Conservation (phyloP, 2,113 vertebrate species). For the Ornithorhynchus anatinus region DNA sequence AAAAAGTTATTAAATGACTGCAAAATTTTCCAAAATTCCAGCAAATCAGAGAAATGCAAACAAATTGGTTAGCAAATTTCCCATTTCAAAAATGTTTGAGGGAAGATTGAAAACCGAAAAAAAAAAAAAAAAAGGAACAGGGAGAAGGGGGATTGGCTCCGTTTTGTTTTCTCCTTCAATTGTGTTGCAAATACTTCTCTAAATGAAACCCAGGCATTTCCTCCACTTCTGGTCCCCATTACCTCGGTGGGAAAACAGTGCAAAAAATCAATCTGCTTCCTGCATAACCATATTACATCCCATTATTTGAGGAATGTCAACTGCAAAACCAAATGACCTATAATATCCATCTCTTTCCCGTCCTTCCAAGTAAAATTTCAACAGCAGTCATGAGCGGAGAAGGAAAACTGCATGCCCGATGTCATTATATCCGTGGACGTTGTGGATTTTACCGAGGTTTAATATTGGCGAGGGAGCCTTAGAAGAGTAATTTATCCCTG, state of each 20-base stretch:
- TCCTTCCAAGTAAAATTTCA: slow-evolving; percentile 50
- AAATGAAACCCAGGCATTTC: slow-evolving; percentile 55
- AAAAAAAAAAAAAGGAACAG: too few species aligned
- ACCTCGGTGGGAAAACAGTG: slow-evolving; percentile 61
- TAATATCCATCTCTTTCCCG: slow-evolving; percentile 45
- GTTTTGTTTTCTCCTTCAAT: slow-evolving; percentile 56
- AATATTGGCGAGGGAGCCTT: too few species aligned
- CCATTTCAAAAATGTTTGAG: slow-evolving; percentile 45
- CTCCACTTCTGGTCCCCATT: slow-evolving; percentile 58
- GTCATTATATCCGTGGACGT: slow-evolving; percentile 2
- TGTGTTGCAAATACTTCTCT: slow-evolving; percentile 46
- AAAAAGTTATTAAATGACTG: slow-evolving; percentile 2
- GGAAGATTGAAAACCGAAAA: slow-evolving; percentile 50
- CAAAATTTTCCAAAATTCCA: slow-evolving; percentile 20
- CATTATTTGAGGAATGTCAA: slow-evolving; percentile 62
- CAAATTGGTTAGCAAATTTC: slow-evolving; percentile 57
- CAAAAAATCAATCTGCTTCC: slow-evolving; percentile 63
- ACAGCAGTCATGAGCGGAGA: slow-evolving; percentile 31
- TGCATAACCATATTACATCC: slow-evolving; percentile 58
- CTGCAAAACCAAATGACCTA: slow-evolving; percentile 45
- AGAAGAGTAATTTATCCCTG: too few species aligned
- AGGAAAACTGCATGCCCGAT: neutral
- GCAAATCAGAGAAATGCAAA: slow-evolving; percentile 42
- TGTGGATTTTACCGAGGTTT: slow-evolving; percentile 34
- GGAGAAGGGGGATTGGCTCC: slow-evolving; percentile 47